Conservation (phyloP, 2,888 invertebrate genomes). For the Crossocerus cetratus region DNA sequence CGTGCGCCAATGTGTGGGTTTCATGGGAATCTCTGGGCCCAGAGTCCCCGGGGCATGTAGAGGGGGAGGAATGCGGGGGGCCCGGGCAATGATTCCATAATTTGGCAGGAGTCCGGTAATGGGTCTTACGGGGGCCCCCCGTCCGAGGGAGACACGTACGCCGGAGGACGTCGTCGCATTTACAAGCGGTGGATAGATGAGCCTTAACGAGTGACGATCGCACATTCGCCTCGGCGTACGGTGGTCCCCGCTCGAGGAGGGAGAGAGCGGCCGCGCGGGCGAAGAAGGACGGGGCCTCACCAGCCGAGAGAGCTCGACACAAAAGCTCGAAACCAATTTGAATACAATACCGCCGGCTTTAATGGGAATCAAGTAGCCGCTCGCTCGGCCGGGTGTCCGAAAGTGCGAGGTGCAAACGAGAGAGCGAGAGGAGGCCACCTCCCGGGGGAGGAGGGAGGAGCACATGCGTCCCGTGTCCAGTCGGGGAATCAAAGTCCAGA, state of each 20-base stretch:
- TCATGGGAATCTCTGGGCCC: too few species aligned
- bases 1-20: too few species aligned
- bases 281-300: background rate
- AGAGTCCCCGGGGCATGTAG: too few species aligned
- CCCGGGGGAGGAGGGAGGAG: background rate
- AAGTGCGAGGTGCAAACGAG: conserved; percentile 73
- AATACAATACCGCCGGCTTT: conserved; percentile 73
- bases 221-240: background rate
- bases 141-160: too few species aligned
- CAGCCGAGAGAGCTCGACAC: conserved; percentile 6
- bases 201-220: conserved; percentile 30
- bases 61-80: too few species aligned
- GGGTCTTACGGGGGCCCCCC: too few species aligned
- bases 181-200: conserved; percentile 18
- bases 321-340: conserved; percentile 66
- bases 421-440: conserved; percentile 40
- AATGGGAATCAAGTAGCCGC: conserved; percentile 62
- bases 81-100: too few species aligned
- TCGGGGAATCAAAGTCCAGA: conserved; percentile 9
- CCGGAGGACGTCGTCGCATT: background rate
- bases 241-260: background rate
- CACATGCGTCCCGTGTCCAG: background rate
- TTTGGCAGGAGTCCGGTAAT: too few species aligned
- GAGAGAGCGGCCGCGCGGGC: too few species aligned
- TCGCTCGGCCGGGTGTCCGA: conserved; percentile 63